Evolutionary conservation across 2,113 vertebrate species (phyloP), one percentile per base, ranked within the genome.

Genomic region (Anser cygnoides): DNA sequence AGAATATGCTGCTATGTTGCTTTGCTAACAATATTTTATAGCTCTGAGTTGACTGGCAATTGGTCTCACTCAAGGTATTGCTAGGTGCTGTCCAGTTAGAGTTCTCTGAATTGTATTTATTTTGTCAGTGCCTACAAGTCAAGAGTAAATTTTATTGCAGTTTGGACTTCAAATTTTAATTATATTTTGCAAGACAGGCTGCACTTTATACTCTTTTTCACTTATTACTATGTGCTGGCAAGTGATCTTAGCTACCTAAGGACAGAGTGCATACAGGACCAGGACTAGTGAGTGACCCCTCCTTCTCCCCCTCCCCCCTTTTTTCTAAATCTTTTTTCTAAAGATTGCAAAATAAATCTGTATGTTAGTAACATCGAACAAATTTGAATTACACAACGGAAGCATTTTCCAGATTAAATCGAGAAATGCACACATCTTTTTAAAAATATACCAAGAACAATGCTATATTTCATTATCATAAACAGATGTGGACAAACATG

Each of bases 121-220:
- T 91, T 86, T 73, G 39, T 12, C 41, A 31, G 31, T 17, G 17
- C 25, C 31, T 43, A 58, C 15, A 58, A 58, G 11, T 31, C 71
- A 62, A 87, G 7, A 66, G n/a, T 10, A 83, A 87, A 76, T 65
- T 66, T 94, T 70, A 79, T 59, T 62, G 23, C 74, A 82, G 37
- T 6, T 55, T 85, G 84, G 67, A 95, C 91, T 95, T 96, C 73
- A 74, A 89, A 76, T 85, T 72, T 62, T 85, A 95, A 16, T 37
- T 58, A n/a, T 61, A 87, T 54, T 89, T 89, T 76, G 61, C 57
- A 92, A 93, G 61, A 65, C 43, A 89, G 43, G 43, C 20, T 91
- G 87, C 8, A 93, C 84, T 94, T 92, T 49, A 92, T 26, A 75
- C 50, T 46, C 52, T 71, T 65, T 73, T 62, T 83, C 11, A 72